Evolutionary conservation across 2,888 invertebrate genomes (phyloP), one percentile per base, ranked within the genome.

Genomic region (Diaphora mendica): DNA sequence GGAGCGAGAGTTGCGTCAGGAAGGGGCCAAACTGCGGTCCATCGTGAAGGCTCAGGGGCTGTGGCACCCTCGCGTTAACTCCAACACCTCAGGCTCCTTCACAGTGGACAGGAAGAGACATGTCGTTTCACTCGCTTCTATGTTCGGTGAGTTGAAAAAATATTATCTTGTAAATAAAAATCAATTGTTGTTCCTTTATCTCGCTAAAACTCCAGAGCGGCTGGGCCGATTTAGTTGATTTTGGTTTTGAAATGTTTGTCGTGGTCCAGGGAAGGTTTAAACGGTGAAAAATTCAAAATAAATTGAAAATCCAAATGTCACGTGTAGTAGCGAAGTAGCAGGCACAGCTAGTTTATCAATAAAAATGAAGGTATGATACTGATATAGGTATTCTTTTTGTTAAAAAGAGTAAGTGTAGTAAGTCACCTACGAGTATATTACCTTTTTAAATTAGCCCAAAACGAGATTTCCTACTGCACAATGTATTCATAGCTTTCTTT

Each of bases 21-120:
- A 98, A 88, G 99, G 97, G 68, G 96, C 96, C 78, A 71, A 96
- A 83, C 95, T 98, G 85, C 96, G 98, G 64, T 98, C 98, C 1
- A 97, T 99, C 69, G 97, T 99, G 82, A 99, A 99, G 94, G 98
- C 99, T 5, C 97, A 97, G 79, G 99, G 99, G 0, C 96, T 99
- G 72, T 99, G 98, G 97, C 97, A 98, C 92, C 99, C 99, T 0
- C 96, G 97, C 85, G 98, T 99, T 42, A 98, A 98, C 89, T 96
- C 97, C 65, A 98, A 98, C 90, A 98, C 99, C 0, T 96, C 97
- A 23, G 97, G 98, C 0, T 96, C 96, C 62, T 99, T 99, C 92
- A 96, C 97, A 65, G 98, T 98, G 0, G 99, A 99, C 91, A 96
- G 97, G 73, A 97, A 97, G 86, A 97, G 99, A 86, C 98, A 98